Evolutionary conservation across 2,113 vertebrate genomes (phyloP).

Genomic region (Osmerus mordax): DNA sequence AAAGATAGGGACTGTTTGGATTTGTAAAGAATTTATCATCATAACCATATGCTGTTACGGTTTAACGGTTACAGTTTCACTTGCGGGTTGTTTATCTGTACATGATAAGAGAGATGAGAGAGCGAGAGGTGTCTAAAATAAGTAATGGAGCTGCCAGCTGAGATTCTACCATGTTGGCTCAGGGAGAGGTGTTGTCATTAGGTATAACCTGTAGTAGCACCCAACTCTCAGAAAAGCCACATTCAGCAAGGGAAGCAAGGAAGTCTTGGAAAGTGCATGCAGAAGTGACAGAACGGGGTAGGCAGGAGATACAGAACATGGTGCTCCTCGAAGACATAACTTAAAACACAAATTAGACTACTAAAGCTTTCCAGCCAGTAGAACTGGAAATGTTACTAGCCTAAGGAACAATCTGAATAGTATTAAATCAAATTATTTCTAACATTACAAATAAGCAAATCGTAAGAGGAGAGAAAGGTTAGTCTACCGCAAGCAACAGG

Average conservation of each 20-base stretch:
- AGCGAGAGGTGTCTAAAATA: background rate
- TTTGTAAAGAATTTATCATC: constrained; percentile 18
- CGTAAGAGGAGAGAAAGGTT: background rate
- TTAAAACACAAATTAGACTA: too few relatives aligned
- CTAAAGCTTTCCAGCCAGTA: too few relatives aligned
- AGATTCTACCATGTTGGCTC: too few relatives aligned
- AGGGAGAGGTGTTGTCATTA: too few relatives aligned
- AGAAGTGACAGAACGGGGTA: background rate
- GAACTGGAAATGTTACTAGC: too few relatives aligned
- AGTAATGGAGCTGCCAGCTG: constrained; percentile 7
- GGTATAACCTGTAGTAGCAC: too few relatives aligned
- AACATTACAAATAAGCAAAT: too few relatives aligned
- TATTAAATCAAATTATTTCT: too few relatives aligned
- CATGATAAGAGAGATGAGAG: too few relatives aligned
- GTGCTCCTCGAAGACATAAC: background rate
- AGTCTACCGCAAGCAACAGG: background rate
- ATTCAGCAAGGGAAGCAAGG: background rate
- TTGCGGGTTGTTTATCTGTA: background rate
- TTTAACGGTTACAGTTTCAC: constrained; percentile 17
- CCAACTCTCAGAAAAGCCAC: background rate
- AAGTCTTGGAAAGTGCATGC: background rate
- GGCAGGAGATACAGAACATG: background rate
- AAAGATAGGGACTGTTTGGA: background rate
- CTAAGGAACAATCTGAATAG: too few relatives aligned
- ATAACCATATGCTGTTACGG: constrained; percentile 14